Percentiles rank a stretch among this genome's conserved stretches.
phyloP scores from a whole-genome alignment of 2,888 invertebrate genomes.

The Bugula neritina region DNA sequence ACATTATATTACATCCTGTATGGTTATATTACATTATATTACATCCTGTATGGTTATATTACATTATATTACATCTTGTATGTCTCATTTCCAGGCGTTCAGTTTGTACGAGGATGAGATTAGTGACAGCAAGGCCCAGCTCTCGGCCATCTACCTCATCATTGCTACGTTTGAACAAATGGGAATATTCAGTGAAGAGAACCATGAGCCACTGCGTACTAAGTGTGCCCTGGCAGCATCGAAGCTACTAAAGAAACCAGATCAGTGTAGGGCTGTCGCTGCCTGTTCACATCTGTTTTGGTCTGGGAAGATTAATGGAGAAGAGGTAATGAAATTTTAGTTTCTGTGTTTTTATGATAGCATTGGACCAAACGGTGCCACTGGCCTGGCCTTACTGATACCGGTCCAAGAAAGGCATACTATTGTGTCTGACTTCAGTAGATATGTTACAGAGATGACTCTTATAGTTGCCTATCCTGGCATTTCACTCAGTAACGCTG shows the following conservation, averaged over 20 bases:
- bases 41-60: no score
- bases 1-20: no score
- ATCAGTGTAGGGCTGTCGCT: conserved; percentile 91
- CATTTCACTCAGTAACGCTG: no score
- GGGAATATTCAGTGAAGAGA: conserved; percentile 89
- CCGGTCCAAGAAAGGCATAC: no score
- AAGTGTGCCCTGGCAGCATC: conserved; percentile 93
- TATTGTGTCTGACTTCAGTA: no score
- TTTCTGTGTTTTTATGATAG: no score
- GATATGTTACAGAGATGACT: no score
- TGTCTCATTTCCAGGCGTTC: conserved; percentile 65
- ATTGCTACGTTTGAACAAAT: conserved; percentile 92
- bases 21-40: no score
- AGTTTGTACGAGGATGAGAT: conserved; percentile 95
- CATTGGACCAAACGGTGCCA: no score
- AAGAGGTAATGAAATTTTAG: conserved; percentile 42
- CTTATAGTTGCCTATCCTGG: no score
- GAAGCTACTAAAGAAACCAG: conserved; percentile 92
- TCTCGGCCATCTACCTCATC: conserved; percentile 89
- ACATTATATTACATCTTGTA: no score
- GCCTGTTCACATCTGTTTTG: conserved; percentile 94
- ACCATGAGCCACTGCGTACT: conserved; percentile 89
- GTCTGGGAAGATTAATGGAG: conserved; percentile 63
- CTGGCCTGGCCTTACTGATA: no score
- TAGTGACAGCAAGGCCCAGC: conserved; percentile 90